Evolutionary conservation across 2,113 vertebrate genomes (phyloP), one percentile per base, ranked within the genome.

Genomic region (Sinocyclocheilus grahami): DNA sequence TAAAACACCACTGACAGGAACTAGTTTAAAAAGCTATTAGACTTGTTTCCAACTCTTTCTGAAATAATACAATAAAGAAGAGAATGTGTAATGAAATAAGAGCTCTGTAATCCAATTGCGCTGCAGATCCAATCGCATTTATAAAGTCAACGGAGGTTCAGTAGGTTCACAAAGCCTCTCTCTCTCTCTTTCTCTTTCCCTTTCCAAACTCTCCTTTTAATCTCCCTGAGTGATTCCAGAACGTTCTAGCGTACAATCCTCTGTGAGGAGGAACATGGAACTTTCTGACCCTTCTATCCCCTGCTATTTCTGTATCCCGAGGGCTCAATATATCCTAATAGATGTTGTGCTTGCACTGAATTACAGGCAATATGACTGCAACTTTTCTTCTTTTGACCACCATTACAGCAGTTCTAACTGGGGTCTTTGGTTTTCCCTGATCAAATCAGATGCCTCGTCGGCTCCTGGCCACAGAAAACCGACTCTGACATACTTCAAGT

Each of bases 191-290:
- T 33, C 85, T 86, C 87, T 62, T 10, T 71, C 27, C 42, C 65
- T 87, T 84, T 81, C 53, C 86, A 37, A 85, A 20, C 86, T 67
- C 80, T 80, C 89, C 87, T 93, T 95, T 94, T 94, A 95, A 95
- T 95, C 94, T 94, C 16, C n/a, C 88, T 93, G 94, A 95, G 94
- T 95, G 93, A 93, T 93, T 94, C 87, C 90, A 89, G 91, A 94
- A 93, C 87, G 84, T 89, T 93, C 71, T n/a, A 12, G 53, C 30
- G 63, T 75, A 55, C 89, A 92, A 92, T 90, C 53, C 63, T 46
- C 51, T 46, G 48, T 13, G 58, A 22, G 53, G 16, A 24, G 39
- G 16, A 65, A 48, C 58, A 58, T 37, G 53, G 8, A 53, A 42
- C 71, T 63, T 63, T 65, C 83, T 77, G 65, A 75, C 77, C 77